phyloP scores from a whole-genome alignment of 2,113 vertebrate genomes.

The Brienomyrus longianalis region DNA sequence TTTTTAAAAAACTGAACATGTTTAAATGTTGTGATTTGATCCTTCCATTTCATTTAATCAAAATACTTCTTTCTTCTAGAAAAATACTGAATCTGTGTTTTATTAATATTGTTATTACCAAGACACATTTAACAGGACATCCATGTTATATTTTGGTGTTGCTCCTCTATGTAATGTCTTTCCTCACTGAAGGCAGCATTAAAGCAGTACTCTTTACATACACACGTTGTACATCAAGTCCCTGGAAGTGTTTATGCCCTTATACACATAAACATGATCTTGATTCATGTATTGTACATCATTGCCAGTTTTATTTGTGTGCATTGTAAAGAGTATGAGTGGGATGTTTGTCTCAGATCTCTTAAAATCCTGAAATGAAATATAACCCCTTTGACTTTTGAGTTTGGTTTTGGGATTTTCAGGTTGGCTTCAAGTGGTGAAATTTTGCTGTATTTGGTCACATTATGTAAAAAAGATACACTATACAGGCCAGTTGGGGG shows the following conservation, averaged over 20 bases:
- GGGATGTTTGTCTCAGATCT: slow-evolving; percentile 13
- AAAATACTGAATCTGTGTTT: background rate
- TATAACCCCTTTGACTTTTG: slow-evolving; percentile 33
- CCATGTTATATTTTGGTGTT: background rate
- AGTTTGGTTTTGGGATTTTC: slow-evolving; percentile 62
- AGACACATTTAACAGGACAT: background rate
- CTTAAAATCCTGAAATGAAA: background rate
- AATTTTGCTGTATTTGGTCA: slow-evolving; percentile 70
- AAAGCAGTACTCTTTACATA: background rate
- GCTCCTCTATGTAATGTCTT: background rate
- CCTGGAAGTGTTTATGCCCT: background rate
- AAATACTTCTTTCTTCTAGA: background rate
- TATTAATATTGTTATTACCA: background rate
- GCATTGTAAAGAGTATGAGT: slow-evolving; percentile 30
- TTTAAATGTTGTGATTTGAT: background rate
- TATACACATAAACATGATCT: slow-evolving; percentile 29
- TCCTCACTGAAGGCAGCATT: background rate
- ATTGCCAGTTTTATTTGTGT: slow-evolving; percentile 37
- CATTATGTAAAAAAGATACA: slow-evolving; percentile 47
- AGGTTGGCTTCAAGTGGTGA: slow-evolving; percentile 77
- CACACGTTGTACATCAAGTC: background rate
- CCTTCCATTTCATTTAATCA: background rate
- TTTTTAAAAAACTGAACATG: background rate
- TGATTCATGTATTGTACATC: slow-evolving; percentile 12
- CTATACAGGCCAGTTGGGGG: background rate